These are phyloP conservation scores for Pyrrhosoma nymphula DNA, from an alignment of 2,888 invertebrate genomes.

Conservation along the genomic window DNA sequence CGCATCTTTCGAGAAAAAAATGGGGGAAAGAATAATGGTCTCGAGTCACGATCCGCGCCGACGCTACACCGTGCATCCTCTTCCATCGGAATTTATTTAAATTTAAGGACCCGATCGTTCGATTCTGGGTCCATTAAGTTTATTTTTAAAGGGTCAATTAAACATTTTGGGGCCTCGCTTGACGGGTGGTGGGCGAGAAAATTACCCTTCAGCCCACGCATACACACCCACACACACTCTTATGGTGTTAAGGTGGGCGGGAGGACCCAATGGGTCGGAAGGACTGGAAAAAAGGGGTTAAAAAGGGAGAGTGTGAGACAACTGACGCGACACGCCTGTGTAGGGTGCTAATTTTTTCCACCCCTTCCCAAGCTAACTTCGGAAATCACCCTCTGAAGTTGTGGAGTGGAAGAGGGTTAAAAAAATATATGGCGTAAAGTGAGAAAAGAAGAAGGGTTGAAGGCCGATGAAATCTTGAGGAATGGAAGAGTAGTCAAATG, in stretches of 20 bases:
- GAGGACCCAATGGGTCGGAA: not conserved
- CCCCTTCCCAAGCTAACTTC: not conserved
- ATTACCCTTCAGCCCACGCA: not conserved
- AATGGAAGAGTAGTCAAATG: not conserved
- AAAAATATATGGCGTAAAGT: not conserved
- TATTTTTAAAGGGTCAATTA: slow-evolving; percentile 14
- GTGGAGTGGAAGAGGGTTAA: not conserved
- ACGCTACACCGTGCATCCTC: not conserved
- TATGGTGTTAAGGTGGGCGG: not conserved
- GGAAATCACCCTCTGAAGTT: not conserved
- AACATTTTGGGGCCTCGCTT: not conserved
- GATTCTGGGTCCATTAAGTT: not conserved
- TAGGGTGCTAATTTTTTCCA: not conserved
- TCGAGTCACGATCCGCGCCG: not conserved
- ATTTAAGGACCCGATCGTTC: not conserved
- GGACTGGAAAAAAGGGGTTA: not conserved
- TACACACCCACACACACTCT: no score
- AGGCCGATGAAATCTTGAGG: not conserved
- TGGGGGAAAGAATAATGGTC: not conserved
- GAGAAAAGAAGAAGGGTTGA: not conserved
- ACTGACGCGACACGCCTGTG: slow-evolving; percentile 1
- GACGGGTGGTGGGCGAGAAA: not conserved
- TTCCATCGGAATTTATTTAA: not conserved
- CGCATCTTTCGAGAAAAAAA: not conserved
- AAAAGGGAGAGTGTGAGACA: not conserved